Evolutionary conservation across 35 echinoderm and acorn worm genomes (phyloP), one percentile per base, ranked within the genome.

Genomic region (Patiria miniata): DNA sequence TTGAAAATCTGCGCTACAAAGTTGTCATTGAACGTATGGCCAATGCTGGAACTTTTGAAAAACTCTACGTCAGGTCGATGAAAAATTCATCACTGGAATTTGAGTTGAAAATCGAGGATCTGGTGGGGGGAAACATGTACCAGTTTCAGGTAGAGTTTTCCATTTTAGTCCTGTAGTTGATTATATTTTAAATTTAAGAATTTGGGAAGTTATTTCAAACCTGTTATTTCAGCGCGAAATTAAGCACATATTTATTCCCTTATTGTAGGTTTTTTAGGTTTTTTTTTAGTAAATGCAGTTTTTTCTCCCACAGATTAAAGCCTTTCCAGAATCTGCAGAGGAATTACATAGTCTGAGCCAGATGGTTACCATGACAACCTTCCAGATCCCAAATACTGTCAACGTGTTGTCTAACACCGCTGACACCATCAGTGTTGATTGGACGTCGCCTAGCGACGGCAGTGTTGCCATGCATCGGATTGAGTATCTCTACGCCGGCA

Each of bases 381-480:
- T 91, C 80, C 55, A 85, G 32, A 32, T 52, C 1, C 95, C 95
- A 55, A 57, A 47, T 0, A 10, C 21, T 30, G 68, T 94, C 6
- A n/a, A 52, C 17, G n/a, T 40, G 6, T 22, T 82, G 2, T 61
- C 56, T 1, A 61, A 30, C 37, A 89, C 88, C 33, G 54, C 77
- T 78, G 77, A 61, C 19, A 88, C 55, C 3, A n/a, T 97, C 16
- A 10, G 21, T 19, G 69, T 94, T 2, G 53, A 19, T 14, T 97
- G 95, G 95, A 82, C 42, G 0, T 83, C 95, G 29, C 86, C 95
- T 18, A 50, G 30, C 55, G 95, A 97, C 81, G 84, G 79, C 40
- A 97, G 91, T 83, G 85, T 91, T 4, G 44, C 23, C 21, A 39
- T 40, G 17, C 81, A 90, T 47, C 33, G 28, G 39, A 78, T 90